Evolutionary conservation across 2,797 vertebrate genomes (phyloP), one percentile per base, ranked within the genome.

Genomic region (Carcharodon carcharias): DNA sequence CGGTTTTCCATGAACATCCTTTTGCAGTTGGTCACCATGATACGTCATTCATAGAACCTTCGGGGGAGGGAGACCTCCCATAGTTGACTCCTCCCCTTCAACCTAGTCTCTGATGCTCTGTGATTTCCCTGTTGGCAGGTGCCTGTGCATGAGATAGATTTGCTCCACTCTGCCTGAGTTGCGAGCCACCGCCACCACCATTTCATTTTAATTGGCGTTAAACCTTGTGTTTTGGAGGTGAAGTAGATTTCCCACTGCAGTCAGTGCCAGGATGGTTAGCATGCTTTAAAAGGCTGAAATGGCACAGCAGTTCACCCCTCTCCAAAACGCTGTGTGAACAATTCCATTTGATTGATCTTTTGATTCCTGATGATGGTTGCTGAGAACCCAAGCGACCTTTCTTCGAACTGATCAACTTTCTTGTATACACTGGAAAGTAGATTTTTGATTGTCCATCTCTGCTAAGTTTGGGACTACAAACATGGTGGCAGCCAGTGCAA

Each of bases 191-290:
- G 28, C 67, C 69, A 56, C 67, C 50, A 28, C 28, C 31, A 35
- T 58, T 35, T 35, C 23, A 54, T 73, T 95, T 40, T 50, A 5
- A 31, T 54, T 35, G 50, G 54, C 31, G 21, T 56, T 93, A 63
- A 65, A 63, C 21, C n/a, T 93, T 93, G 91, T 21, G 0, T n/a
- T 63, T 65, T 67, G 67, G 28, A 95, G 35, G 28, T 95, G 28
- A n/a, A 95, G 54, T 71, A 95, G 40, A 50, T 21, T 95, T 94
- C 63, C 92, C 93, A 95, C 50, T 58, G 69, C 69, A 77, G 69
- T 58, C 50, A 58, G 65, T 77, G 73, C 26, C 67, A 73, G 71
- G 69, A 28, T 77, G 28, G 26, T 56, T 4, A 31, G 69, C 69
- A 8, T n/a, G 54, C 45, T 77, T 77, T 58, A 31, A 95, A 77